These are phyloP conservation scores for Zaprionus lineosus DNA, from an alignment of 2,888 invertebrate genomes.

Conservation along the genomic window DNA sequence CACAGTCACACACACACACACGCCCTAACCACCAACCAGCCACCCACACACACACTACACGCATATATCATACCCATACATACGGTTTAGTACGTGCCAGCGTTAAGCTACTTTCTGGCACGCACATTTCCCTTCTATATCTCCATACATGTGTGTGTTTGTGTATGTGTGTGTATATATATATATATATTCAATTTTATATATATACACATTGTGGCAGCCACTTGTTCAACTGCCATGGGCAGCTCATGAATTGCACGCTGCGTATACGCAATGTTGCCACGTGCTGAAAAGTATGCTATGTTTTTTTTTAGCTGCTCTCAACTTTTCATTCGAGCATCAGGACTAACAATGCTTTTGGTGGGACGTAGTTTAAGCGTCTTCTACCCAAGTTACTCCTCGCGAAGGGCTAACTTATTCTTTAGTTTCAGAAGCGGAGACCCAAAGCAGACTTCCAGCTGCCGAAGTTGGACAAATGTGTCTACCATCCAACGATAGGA, in stretches of 20 bases:
- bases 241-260: constrained; percentile 46
- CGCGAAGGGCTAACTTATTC: too few species aligned
- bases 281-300: constrained; percentile 49
- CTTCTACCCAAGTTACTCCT: too few species aligned
- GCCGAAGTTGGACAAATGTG: too few species aligned
- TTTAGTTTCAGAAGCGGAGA: too few species aligned
- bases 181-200: constrained; percentile 6
- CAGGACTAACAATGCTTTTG: too few species aligned
- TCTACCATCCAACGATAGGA: too few species aligned
- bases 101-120: constrained; percentile 64
- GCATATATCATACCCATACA: constrained; percentile 21
- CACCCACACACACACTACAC: constrained; percentile 5
- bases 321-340: too few species aligned
- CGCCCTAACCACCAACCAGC: neutral
- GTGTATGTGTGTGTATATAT: neutral
- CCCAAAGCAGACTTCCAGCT: neutral
- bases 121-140: constrained; percentile 54
- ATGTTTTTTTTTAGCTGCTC: constrained; percentile 8
- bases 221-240: constrained; percentile 30
- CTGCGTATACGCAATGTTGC: constrained; percentile 51
- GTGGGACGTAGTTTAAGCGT: too few species aligned
- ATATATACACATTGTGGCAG: constrained; percentile 27
- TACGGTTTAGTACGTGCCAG: constrained; percentile 66
- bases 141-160: neutral
- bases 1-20: constrained; percentile 3